A percentile compares a stretch with the other conserved stretches of the same genome.
These are phyloP conservation scores for Tetanocera ferruginea DNA, from an alignment of 2,888 invertebrate species.

Conservation along the genomic window DNA sequence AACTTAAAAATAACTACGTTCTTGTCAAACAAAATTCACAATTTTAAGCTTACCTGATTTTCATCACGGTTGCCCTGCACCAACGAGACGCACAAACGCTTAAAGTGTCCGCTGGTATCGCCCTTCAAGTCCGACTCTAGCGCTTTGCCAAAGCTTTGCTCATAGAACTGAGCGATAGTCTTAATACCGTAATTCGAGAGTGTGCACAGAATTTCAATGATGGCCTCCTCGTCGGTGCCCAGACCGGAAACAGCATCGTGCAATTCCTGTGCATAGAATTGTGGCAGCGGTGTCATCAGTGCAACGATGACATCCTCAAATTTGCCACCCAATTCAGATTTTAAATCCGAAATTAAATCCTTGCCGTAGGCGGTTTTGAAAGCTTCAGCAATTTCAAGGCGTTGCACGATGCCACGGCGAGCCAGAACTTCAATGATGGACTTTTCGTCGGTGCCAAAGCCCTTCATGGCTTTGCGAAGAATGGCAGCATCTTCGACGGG, in stretches of 20 bases:
- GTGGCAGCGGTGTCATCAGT: conserved; percentile 89
- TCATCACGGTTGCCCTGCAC: conserved; percentile 92
- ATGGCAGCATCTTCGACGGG: conserved; percentile 86
- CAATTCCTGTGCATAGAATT: conserved; percentile 91
- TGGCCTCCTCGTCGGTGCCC: conserved; percentile 91
- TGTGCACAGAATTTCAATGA: conserved; percentile 93
- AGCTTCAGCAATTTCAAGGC: conserved; percentile 89
- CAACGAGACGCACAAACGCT: conserved; percentile 88
- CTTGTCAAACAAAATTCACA: no score
- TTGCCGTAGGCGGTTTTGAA: conserved; percentile 95
- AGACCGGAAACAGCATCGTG: conserved; percentile 88
- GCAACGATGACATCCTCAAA: conserved; percentile 92
- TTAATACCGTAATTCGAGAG: conserved; percentile 90
- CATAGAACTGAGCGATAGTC: conserved; percentile 87
- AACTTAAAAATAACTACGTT: no score
- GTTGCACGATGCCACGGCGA: conserved; percentile 89
- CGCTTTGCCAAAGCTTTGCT: conserved; percentile 84
- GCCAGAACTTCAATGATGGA: conserved; percentile 92
- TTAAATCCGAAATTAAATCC: conserved; percentile 85
- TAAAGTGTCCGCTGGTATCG: conserved; percentile 97
- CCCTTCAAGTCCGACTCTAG: conserved; percentile 89
- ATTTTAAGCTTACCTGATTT: conserved; percentile 71
- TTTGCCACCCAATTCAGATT: conserved; percentile 90
- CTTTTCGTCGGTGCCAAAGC: conserved; percentile 92
- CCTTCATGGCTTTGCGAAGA: conserved; percentile 92